phyloP scores from a whole-genome alignment of 1,140 invertebrate species.

The Ceratina japonica region DNA sequence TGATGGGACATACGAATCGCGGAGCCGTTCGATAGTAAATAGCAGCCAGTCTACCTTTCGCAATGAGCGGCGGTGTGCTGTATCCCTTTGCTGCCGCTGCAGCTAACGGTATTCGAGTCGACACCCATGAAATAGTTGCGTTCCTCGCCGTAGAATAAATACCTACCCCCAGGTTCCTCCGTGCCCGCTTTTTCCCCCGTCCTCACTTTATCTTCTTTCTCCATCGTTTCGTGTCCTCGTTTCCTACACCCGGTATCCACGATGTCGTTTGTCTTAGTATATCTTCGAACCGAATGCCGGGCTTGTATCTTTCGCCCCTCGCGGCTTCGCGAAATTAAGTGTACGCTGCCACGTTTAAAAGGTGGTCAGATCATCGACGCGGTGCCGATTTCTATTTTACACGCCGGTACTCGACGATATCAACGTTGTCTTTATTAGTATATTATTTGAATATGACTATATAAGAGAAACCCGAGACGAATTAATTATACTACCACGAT shows the following conservation, averaged over 20 bases:
- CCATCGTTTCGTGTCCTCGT: constrained; percentile 35
- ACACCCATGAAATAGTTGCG: constrained; percentile 57
- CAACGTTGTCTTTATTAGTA: constrained; percentile 5
- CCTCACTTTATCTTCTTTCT: constrained; percentile 49
- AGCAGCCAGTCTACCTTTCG: constrained; percentile 39
- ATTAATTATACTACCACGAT: too few species aligned
- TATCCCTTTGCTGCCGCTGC: constrained; percentile 9
- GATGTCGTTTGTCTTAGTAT: constrained; percentile 59
- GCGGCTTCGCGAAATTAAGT: constrained; percentile 51
- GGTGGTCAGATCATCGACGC: neutral
- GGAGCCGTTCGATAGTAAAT: constrained; percentile 58
- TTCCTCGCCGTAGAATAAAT: constrained; percentile 62
- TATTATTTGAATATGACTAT: too few species aligned
- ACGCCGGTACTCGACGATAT: neutral
- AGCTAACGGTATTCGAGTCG: constrained; percentile 30
- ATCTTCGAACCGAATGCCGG: constrained; percentile 28
- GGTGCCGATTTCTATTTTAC: constrained; percentile 22
- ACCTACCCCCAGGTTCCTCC: constrained; percentile 40
- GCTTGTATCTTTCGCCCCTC: constrained; percentile 26
- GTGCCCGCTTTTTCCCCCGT: constrained; percentile 31
- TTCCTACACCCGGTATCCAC: neutral
- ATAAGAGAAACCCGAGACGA: too few species aligned
- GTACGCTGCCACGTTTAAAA: constrained; percentile 40
- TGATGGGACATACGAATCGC: constrained; percentile 50
- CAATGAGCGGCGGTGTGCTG: constrained; percentile 25